Percentiles rank a stretch among this genome's conserved stretches.
These are phyloP conservation scores for Panurus biarmicus DNA, from an alignment of 2,113 vertebrate species.

Conservation along the genomic window DNA sequence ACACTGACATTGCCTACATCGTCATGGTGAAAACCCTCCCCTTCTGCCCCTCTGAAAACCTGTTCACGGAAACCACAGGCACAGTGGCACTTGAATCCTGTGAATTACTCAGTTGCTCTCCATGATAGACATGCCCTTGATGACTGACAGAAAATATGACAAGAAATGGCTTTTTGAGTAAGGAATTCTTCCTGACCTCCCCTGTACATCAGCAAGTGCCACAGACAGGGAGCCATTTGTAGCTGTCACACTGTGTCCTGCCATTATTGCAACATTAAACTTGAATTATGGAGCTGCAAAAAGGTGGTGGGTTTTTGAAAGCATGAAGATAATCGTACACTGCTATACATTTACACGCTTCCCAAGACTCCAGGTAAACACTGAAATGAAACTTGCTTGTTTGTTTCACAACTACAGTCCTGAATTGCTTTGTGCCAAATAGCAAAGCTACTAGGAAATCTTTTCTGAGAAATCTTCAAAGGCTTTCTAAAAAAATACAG, in stretches of 20 bases:
- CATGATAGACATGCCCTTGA: not conserved
- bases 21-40: not conserved
- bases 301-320: not conserved
- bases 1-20: not conserved
- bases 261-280: not conserved
- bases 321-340: not conserved
- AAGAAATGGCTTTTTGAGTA: not conserved
- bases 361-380: not conserved
- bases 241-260: not conserved
- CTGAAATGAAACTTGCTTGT: not conserved
- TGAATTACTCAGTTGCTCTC: not conserved
- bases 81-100: not conserved
- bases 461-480: not conserved
- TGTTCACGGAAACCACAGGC: fast-evolving
- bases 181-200: not conserved
- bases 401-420: not conserved
- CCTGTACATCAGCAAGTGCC: not conserved
- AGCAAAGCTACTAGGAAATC: not conserved
- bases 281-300: not conserved
- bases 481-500: not conserved
- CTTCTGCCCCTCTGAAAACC: not conserved
- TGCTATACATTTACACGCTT: not conserved
- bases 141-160: not conserved
- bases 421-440: not conserved
- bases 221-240: not conserved